Base-by-base conservation (phyloP, 2,888 invertebrate genomes). In the Amphipoea lucens region DNA sequence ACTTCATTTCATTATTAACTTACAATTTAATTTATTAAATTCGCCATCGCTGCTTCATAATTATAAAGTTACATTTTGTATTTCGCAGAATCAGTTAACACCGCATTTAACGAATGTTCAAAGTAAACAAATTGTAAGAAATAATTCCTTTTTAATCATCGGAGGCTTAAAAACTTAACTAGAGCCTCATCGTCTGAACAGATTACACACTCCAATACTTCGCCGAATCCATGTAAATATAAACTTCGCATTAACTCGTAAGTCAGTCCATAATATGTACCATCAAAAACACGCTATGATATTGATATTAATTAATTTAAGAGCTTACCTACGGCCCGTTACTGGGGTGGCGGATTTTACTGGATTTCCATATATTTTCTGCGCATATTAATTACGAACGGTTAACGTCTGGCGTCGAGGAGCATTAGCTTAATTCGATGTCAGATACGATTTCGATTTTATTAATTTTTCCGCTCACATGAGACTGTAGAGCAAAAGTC, bases 371-470 rank as follows among this genome's bases (percentile, higher is more conserved):
- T 93, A 94, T 94, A 90, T 94, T 93, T 94, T 90, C 90, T 91
- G 90, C 90, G 92, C 91, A 92, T 93, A 94, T 94, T 95, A 95
- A 95, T 95, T 94, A 94, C 94, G 89, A 89, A 89, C 92, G 90
- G 91, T 94, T 93, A 93, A 92, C 92, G 92, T 92, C 90, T 90
- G 92, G 87, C 90, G 70, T 90, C 90, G 88, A 89, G 90, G 88
- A 93, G 92, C 95, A 96, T 96, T 96, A 96, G 95, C 95, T 95
- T 95, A 94, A 95, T 95, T 94, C 93, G 95, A 93, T 92, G 88
- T 90, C 90, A 86, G 92, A 91, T 91, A 90, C 91, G 91, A 91
- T 90, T 94, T 94, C 94, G 93, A 93, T 95, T 95, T 95, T 94
- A 95, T 95, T 94, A 94, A 94, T 94, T 94, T 94, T 94, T 92